Conservation (phyloP, 2,888 invertebrate genomes). For the Chouioia cunea region DNA sequence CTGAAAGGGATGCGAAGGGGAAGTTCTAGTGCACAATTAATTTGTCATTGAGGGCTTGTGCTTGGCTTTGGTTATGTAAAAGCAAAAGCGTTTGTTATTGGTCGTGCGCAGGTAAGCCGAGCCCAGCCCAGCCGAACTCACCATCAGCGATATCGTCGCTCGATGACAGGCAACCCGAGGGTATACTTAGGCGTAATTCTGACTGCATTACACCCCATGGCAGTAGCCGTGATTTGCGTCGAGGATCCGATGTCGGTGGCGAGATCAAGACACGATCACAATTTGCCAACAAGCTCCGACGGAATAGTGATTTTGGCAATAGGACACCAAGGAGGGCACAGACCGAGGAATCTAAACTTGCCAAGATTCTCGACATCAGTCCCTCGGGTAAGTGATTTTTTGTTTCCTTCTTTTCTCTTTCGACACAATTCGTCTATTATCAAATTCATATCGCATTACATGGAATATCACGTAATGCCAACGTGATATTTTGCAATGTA, state of each 20-base stretch:
- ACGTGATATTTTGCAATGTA: too few relatives aligned
- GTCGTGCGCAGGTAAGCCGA: conserved; percentile 28
- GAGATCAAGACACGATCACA: conserved; percentile 64
- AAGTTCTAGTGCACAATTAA: too few relatives aligned
- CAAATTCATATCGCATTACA: too few relatives aligned
- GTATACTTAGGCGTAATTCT: conserved; percentile 59
- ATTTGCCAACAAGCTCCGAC: conserved; percentile 62
- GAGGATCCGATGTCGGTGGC: conserved; percentile 61
- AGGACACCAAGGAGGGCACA: conserved; percentile 59
- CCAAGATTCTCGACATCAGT: conserved; percentile 51
- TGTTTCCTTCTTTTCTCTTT: too few relatives aligned
- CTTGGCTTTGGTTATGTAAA: too few relatives aligned
- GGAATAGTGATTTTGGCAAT: conserved; percentile 66
- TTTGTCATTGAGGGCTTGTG: too few relatives aligned
- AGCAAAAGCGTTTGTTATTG: too few relatives aligned
- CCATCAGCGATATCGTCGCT: too few relatives aligned
- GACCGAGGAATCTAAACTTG: conserved; percentile 52
- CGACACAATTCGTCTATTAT: too few relatives aligned
- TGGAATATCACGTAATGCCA: too few relatives aligned
- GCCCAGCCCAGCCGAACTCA: conserved; percentile 29
- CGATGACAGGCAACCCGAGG: conserved; percentile 45
- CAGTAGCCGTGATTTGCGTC: conserved; percentile 59
- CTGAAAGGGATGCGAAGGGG: too few relatives aligned
- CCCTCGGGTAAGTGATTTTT: conserved; percentile 42
- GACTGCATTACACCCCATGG: conserved; percentile 60